Evolutionary conservation across 2,888 invertebrate genomes (phyloP), one percentile per base, ranked within the genome.

Genomic region (Scrobipalpa costella): DNA sequence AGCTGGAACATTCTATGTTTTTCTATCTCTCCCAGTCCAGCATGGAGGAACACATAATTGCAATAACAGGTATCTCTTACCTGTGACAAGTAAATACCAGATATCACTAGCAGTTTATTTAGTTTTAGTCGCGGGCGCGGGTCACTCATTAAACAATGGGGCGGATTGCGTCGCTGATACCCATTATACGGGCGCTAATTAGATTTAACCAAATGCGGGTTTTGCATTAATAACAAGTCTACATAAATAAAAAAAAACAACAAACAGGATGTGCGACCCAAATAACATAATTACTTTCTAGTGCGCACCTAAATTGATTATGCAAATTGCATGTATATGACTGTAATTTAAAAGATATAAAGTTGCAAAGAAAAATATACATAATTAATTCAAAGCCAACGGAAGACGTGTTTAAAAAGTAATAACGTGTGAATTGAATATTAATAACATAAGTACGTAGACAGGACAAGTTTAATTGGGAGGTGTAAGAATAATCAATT

Each of bases 141-240:
- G 83, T 84, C 86, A 86, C 80, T 88, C 85, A 86, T 87, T 88
- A 86, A 89, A 87, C 89, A 88, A 87, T 86, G 77, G 80, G 80
- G 85, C 81, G 86, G 86, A 89, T 88, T 81, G 86, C 86, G 88
- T 89, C 88, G 85, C 87, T 81, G 81, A 80, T 81, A 83, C 84
- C 81, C 86, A 87, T 86, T 80, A 88, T 90, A 83, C 88, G 87
- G 89, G 89, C 49, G 76, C 81, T 87, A 90, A 90, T 89, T 90
- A 90, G 81, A 88, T 85, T 87, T 85, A 86, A 85, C 85, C 85
- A 82, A 89, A 90, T 90, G 87, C 88, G 89, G 89, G 89, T 77
- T 84, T 82, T 80, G 79, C 83, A 81, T 85, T 85, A 84, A 84
- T 82, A 78, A 79, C 69, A 67, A 77, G 72, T 74, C 72, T 72